Evolutionary conservation across 2,797 vertebrate genomes (phyloP).

Genomic region (Crocodylus rhombifer): DNA sequence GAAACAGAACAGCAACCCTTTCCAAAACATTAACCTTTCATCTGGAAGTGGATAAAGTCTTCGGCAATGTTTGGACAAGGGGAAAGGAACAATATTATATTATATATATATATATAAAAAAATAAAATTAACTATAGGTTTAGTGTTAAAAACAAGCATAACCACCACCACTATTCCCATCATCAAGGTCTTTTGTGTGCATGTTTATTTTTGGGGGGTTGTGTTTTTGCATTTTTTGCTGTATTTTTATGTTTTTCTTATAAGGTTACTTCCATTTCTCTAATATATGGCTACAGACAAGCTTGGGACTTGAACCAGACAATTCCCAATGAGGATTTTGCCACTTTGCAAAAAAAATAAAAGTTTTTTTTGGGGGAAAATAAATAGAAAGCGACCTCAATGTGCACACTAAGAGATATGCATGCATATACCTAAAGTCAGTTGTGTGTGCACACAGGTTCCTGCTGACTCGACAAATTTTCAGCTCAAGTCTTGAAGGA

Average conservation of each 20-base stretch:
- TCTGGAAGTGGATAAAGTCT: background rate
- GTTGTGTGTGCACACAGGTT: accelerated
- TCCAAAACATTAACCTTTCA: background rate
- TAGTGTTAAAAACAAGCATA: background rate
- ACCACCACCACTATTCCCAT: accelerated
- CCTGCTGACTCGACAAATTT: background rate
- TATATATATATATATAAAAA: too few relatives aligned
- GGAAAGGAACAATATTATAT: too few relatives aligned
- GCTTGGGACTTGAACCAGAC: background rate
- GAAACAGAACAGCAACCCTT: background rate
- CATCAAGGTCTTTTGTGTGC: background rate
- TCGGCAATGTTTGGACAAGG: background rate
- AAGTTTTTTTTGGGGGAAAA: too few relatives aligned
- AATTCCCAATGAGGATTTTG: accelerated
- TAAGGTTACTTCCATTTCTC: background rate
- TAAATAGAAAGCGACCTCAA: background rate
- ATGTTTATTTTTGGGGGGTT: too few relatives aligned
- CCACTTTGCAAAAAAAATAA: background rate
- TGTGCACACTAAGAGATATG: background rate
- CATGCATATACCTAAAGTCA: background rate
- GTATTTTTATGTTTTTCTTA: background rate
- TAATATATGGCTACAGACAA: background rate
- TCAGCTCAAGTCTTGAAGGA: too few relatives aligned
- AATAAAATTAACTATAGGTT: too few relatives aligned
- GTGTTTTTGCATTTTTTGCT: background rate